Percentiles rank a stretch among this genome's conserved stretches.
Evolutionary conservation across 2,888 invertebrate genomes (phyloP).

Genomic region (Leptinotarsa haldemani): DNA sequence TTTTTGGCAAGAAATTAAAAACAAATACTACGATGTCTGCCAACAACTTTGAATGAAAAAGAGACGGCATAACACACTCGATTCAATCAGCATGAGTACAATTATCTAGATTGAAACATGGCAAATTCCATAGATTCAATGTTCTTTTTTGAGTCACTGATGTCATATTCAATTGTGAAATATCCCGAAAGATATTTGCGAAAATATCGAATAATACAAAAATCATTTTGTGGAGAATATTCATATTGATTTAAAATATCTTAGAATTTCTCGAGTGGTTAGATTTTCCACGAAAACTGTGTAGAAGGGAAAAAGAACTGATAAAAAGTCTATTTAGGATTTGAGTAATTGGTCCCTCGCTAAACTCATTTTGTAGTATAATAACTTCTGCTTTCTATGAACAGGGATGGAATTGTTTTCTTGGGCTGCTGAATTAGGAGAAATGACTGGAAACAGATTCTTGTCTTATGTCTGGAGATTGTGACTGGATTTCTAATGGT

Average conservation of each 20-base stretch:
- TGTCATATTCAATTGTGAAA: too few species aligned
- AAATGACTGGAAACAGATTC: not conserved
- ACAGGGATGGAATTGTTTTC: constrained; percentile 1
- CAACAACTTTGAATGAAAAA: not conserved
- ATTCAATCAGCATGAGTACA: not conserved
- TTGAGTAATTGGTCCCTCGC: constrained; percentile 8
- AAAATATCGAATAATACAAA: too few species aligned
- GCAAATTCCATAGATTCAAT: too few species aligned
- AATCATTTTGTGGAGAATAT: not conserved
- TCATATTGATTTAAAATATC: not conserved
- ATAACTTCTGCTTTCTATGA: not conserved
- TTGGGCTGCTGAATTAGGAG: not conserved
- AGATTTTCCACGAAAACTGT: not conserved
- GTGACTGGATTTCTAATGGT: not conserved
- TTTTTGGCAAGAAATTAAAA: constrained; percentile 6
- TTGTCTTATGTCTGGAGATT: too few species aligned
- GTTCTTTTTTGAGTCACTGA: too few species aligned
- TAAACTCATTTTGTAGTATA: constrained; percentile 14
- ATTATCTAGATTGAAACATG: not conserved
- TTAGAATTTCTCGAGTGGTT: not conserved
- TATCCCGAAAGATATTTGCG: too few species aligned
- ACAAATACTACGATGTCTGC: not conserved
- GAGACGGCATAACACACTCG: not conserved
- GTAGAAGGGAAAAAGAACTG: constrained; percentile 2
- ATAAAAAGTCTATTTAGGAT: constrained; percentile 18